Evolutionary conservation across 1,140 invertebrate genomes (phyloP), one percentile per base, ranked within the genome.

Genomic region (Pemphigus obesinymphae): DNA sequence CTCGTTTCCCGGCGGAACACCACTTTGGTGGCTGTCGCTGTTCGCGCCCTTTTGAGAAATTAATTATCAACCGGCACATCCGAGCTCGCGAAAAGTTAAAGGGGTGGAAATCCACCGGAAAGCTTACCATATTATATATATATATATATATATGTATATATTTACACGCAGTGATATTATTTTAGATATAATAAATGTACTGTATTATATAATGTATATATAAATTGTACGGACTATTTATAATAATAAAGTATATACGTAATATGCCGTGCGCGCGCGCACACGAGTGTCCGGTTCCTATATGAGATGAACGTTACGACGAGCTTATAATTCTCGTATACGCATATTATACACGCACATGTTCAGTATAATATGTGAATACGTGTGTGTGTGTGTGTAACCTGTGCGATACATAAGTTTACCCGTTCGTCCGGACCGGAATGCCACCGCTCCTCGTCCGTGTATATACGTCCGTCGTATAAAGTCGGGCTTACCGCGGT

Each of bases 11-110:
- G 73, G 11, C 45, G 29, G 48, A 76, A 76, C 73, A 23, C 66
- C 37, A 43, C 66, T 70, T 37, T 40, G 29, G 45, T 50, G 70
- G 70, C 43, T 37, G 73, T 37, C 31, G n/a, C 48, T 23, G 73
- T 55, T 55, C 50, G 48, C 73, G 31, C 45, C 23, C 31, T 31
- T 11, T 34, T 13, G 45, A 58, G 45, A 76, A 76, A 76, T 76
- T 76, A 76, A 76, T 76, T 76, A 76, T 55, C 73, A 76, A 55
- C 31, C 3, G n/a, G 50, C 20, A 53, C 70, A 75, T 53, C 26
- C 63, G 63, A 13, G 20, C 3, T 8, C 31, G 31, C 72, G 72
- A 75, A 75, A 75, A 75, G 72, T 75, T 55, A 55, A 55, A n/a
- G 29, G 73, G 73, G 20, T 15, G 48, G n/a, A 76, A 76, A 76